These are phyloP conservation scores for Apeltes quadracus DNA, from an alignment of 2,113 vertebrate species.

Conservation along the genomic window DNA sequence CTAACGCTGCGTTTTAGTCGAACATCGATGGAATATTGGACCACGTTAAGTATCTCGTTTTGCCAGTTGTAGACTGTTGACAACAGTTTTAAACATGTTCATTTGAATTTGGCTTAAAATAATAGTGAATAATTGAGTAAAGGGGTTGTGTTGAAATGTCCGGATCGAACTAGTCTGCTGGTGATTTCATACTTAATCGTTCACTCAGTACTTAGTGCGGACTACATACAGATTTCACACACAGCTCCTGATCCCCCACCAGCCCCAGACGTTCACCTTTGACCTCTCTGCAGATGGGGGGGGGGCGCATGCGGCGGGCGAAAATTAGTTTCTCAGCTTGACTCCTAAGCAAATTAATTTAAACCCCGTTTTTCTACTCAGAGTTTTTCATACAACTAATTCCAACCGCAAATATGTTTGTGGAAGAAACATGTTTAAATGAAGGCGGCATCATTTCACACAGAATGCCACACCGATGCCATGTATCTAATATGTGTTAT, in stretches of 20 bases:
- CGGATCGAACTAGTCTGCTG: not conserved
- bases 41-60: not conserved
- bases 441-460: not conserved
- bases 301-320: not conserved
- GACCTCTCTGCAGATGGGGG: constrained; percentile 1
- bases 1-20: not conserved
- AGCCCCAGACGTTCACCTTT: not conserved
- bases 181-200: not conserved
- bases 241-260: not conserved
- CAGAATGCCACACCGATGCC: not conserved
- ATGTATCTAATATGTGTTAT: not conserved
- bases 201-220: too few relatives aligned
- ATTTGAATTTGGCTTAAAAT: not conserved
- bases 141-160: not conserved
- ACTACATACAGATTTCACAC: not conserved
- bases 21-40: too few relatives aligned
- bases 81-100: not conserved
- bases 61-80: not conserved
- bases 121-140: not conserved
- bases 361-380: too few relatives aligned
- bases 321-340: not conserved
- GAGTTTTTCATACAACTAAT: not conserved
- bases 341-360: not conserved
- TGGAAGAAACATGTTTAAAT: not conserved
- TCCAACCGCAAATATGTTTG: not conserved